phyloP scores from a whole-genome alignment of 2,113 vertebrate genomes.

The Chaetodon trifascialis region DNA sequence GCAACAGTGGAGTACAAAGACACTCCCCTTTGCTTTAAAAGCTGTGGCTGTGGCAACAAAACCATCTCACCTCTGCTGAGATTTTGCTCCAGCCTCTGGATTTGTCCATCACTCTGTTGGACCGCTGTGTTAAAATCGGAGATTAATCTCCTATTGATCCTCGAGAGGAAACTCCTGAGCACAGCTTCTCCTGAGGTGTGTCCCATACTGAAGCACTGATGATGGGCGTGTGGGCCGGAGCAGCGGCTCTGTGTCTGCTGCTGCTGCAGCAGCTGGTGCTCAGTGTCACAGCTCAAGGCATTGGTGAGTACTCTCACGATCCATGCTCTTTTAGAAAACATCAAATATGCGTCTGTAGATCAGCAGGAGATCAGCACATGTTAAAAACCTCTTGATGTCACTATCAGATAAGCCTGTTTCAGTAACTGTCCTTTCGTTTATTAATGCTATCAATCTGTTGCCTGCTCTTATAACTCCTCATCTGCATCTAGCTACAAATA shows the following conservation, averaged over 20 bases:
- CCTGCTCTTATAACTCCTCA: neutral
- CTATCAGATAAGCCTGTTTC: neutral
- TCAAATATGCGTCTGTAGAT: neutral
- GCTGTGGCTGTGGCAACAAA: slow-evolving; percentile 61
- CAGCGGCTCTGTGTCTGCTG: slow-evolving; percentile 82
- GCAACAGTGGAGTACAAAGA: slow-evolving; percentile 37
- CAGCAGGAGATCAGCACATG: slow-evolving; percentile 1
- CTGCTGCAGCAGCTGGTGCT: slow-evolving; percentile 84
- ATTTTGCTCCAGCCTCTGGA: slow-evolving; percentile 53
- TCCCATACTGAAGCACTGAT: slow-evolving; percentile 48
- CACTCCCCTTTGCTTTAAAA: slow-evolving; percentile 79
- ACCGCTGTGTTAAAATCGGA: neutral
- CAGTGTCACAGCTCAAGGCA: slow-evolving; percentile 82
- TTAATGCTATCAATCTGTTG: slow-evolving; percentile 13
- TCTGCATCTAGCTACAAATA: slow-evolving; percentile 9
- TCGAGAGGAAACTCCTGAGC: slow-evolving; percentile 24
- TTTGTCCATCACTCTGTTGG: slow-evolving; percentile 39
- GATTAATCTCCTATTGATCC: slow-evolving; percentile 23
- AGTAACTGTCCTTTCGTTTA: neutral
- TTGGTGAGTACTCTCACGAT: slow-evolving; percentile 85
- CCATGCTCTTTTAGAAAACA: slow-evolving; percentile 18
- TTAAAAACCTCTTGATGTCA: neutral
- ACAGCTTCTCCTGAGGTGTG: slow-evolving; percentile 28
- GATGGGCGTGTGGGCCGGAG: slow-evolving; percentile 73
- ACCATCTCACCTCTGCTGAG: slow-evolving; percentile 68